Evolutionary conservation across 1,140 invertebrate genomes (phyloP).

Genomic region (Monochamus saltuarius): DNA sequence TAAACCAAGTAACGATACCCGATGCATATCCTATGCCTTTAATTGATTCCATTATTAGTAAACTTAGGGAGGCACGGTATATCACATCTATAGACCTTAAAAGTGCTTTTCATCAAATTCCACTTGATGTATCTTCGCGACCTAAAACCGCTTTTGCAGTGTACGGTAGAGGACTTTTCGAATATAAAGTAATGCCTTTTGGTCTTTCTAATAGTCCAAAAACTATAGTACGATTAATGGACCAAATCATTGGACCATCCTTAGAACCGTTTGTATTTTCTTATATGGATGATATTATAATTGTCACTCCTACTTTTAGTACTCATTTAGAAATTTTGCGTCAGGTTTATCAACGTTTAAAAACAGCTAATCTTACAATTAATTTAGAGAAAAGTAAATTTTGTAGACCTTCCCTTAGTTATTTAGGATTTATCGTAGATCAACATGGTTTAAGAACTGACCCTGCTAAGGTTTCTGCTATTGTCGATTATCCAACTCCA

Average conservation of each 20-base stretch:
- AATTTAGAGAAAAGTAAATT: slow-evolving; percentile 9
- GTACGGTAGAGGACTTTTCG: too few relatives aligned
- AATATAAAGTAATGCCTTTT: too few relatives aligned
- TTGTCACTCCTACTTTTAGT: not conserved
- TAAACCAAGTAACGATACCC: slow-evolving; percentile 37
- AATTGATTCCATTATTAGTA: slow-evolving; percentile 35
- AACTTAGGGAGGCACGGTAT: slow-evolving; percentile 29
- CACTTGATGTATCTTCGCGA: not conserved
- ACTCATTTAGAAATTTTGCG: not conserved
- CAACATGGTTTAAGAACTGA: slow-evolving; percentile 11
- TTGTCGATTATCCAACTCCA: slow-evolving; percentile 45
- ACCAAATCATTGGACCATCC: too few relatives aligned
- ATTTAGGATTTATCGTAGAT: slow-evolving; percentile 15
- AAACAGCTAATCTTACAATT: not conserved
- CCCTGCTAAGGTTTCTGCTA: slow-evolving; percentile 25
- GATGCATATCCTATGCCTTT: slow-evolving; percentile 33
- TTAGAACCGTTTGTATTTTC: too few relatives aligned
- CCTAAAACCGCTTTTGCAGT: too few relatives aligned
- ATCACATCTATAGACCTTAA: slow-evolving; percentile 38
- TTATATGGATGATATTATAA: not conserved
- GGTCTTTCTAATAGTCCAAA: too few relatives aligned
- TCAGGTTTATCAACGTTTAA: not conserved
- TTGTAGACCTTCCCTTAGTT: slow-evolving; percentile 7
- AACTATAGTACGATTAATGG: too few relatives aligned
- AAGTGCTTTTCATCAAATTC: slow-evolving; percentile 35